Evolutionary conservation across 1,140 invertebrate species (phyloP).

Genomic region (Sminthurinus signatus): DNA sequence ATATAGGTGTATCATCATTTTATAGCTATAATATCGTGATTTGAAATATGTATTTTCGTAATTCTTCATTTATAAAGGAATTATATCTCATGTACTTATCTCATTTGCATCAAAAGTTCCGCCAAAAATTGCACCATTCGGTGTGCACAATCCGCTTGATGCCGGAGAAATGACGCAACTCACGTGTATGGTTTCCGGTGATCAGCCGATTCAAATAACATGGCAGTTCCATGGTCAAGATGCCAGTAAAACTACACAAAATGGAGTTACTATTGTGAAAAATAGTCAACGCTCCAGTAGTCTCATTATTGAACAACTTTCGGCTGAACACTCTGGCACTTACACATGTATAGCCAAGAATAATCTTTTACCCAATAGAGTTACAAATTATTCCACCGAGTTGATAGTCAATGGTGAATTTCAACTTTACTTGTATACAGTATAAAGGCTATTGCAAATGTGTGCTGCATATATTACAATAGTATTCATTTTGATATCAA

Average conservation of each 20-base stretch:
- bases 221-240: slow-evolving; percentile 48
- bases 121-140: slow-evolving; percentile 65
- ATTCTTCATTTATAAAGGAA: no score
- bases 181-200: slow-evolving; percentile 57
- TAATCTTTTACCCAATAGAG: no score
- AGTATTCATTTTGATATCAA: no score
- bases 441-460: no score
- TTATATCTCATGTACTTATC: no score
- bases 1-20: no score
- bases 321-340: slow-evolving; percentile 46
- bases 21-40: no score
- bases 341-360: slow-evolving; percentile 59
- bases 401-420: slow-evolving; percentile 47
- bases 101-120: slow-evolving; percentile 48
- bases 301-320: slow-evolving; percentile 47
- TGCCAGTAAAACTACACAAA: not conserved
- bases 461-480: no score
- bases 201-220: slow-evolving; percentile 52
- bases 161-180: slow-evolving; percentile 58
- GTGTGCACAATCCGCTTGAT: slow-evolving; percentile 55
- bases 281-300: slow-evolving; percentile 43
- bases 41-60: no score
- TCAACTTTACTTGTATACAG: no score
- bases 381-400: slow-evolving; percentile 54
- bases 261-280: slow-evolving; percentile 30